These are phyloP conservation scores for Perizoma affinitatum DNA, from an alignment of 2,888 invertebrate species.

Conservation along the genomic window DNA sequence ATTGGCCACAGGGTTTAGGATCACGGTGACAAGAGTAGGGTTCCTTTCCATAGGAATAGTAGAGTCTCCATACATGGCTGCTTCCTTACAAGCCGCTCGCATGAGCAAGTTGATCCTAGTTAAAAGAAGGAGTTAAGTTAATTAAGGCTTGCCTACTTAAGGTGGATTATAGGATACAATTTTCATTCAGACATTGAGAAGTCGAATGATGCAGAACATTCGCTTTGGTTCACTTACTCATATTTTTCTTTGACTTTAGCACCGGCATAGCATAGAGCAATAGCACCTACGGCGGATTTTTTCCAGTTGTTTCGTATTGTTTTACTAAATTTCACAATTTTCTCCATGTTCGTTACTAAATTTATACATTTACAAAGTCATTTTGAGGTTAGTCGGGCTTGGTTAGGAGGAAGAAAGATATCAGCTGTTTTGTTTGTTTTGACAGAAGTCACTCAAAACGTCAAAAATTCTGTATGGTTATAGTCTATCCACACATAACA, in stretches of 20 bases:
- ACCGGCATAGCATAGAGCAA: conserved; percentile 87
- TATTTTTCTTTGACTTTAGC: conserved; percentile 88
- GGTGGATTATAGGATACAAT: too few relatives aligned
- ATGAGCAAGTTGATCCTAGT: conserved; percentile 90
- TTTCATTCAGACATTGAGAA: too few relatives aligned
- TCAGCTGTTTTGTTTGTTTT: too few relatives aligned
- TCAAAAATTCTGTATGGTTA: too few relatives aligned
- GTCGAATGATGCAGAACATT: too few relatives aligned
- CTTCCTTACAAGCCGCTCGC: conserved; percentile 91
- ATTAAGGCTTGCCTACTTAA: too few relatives aligned
- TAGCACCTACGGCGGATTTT: conserved; percentile 89
- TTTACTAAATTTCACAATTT: conserved; percentile 85
- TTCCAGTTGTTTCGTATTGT: conserved; percentile 94
- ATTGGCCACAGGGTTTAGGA: conserved; percentile 95
- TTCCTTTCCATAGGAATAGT: conserved; percentile 83
- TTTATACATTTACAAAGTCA: conserved; percentile 1
- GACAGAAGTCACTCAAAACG: too few relatives aligned
- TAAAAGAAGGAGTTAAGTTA: conserved; percentile 3
- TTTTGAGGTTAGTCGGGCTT: conserved; percentile 1
- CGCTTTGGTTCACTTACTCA: conserved; percentile 83
- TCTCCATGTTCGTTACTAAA: conserved; percentile 45
- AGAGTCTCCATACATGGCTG: conserved; percentile 88
- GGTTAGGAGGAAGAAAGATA: too few relatives aligned
- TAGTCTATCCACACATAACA: too few relatives aligned
- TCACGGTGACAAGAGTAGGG: conserved; percentile 91